Percentiles rank a stretch among this genome's conserved stretches.
Conservation (phyloP, 2,888 invertebrate species). For the Polydrusus cervinus region DNA sequence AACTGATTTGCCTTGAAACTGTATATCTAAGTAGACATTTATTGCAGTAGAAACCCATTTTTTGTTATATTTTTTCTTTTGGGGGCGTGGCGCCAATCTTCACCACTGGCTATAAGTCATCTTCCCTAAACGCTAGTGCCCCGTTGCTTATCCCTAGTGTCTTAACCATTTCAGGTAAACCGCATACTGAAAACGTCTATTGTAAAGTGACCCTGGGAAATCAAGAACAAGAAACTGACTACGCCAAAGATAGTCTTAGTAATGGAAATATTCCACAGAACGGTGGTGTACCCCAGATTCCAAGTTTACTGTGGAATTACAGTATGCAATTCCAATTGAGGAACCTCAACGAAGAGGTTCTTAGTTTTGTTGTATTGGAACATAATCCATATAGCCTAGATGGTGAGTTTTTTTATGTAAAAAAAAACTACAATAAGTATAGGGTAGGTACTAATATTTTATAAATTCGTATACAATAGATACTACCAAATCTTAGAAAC, state of each 20-base stretch:
- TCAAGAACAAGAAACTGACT: conserved; percentile 80
- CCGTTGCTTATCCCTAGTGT: no score
- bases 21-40: no score
- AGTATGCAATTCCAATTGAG: conserved; percentile 85
- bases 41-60: no score
- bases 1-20: no score
- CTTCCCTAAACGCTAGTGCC: no score
- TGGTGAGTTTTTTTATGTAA: conserved; percentile 72
- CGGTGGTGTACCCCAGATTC: conserved; percentile 65
- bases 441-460: no score
- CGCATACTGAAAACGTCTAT: conserved; percentile 77
- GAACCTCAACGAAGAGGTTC: conserved; percentile 79
- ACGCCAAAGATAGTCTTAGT: conserved; percentile 74
- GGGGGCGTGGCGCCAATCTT: no score
- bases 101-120: no score
- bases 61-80: no score
- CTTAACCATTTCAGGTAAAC: conserved; percentile 72
- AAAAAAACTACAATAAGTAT: no score
- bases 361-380: conserved; percentile 82
- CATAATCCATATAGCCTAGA: conserved; percentile 83
- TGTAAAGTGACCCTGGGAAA: conserved; percentile 84
- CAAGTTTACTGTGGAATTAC: conserved; percentile 79
- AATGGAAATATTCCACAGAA: conserved; percentile 67
- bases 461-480: no score
- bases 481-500: no score